phyloP scores from a whole-genome alignment of 1,140 invertebrate genomes.

The Globodera rostochiensis region DNA sequence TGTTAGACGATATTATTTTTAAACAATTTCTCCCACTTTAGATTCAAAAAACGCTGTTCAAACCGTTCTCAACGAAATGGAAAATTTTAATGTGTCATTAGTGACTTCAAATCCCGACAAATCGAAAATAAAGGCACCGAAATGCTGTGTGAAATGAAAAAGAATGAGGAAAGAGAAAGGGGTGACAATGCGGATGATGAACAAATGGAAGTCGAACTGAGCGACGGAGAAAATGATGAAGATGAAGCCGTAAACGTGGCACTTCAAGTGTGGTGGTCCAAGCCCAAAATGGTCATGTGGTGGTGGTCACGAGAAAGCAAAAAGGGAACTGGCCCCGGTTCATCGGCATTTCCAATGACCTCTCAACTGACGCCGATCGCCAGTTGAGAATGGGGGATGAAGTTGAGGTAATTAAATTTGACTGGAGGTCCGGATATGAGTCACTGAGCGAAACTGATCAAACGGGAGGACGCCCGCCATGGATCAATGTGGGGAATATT shows the following conservation, averaged over 20 bases:
- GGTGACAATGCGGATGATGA: background rate
- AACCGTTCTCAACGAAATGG: too few relatives aligned
- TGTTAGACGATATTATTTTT: too few relatives aligned
- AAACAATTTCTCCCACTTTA: too few relatives aligned
- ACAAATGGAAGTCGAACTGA: background rate
- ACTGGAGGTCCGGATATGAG: constrained; percentile 4
- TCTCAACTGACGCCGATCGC: background rate
- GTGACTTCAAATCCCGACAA: too few relatives aligned
- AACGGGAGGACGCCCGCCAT: background rate
- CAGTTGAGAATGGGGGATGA: background rate
- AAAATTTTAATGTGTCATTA: too few relatives aligned
- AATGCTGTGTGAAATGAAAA: background rate
- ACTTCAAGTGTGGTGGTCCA: background rate
- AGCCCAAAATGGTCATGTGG: background rate
- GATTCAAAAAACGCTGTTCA: too few relatives aligned
- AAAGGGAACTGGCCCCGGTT: background rate
- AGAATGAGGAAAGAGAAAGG: background rate
- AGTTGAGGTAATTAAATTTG: background rate
- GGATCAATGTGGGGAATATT: constrained; percentile 3
- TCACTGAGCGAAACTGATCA: background rate
- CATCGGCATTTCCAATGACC: constrained; percentile 7
- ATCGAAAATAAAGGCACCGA: too few relatives aligned
- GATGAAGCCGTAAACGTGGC: background rate
- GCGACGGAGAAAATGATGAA: background rate
- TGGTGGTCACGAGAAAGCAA: background rate